A percentile compares a stretch with the other conserved stretches of the same genome.
These are phyloP conservation scores for Anhinga anhinga DNA, from an alignment of 2,113 vertebrate genomes.

Conservation along the genomic window DNA sequence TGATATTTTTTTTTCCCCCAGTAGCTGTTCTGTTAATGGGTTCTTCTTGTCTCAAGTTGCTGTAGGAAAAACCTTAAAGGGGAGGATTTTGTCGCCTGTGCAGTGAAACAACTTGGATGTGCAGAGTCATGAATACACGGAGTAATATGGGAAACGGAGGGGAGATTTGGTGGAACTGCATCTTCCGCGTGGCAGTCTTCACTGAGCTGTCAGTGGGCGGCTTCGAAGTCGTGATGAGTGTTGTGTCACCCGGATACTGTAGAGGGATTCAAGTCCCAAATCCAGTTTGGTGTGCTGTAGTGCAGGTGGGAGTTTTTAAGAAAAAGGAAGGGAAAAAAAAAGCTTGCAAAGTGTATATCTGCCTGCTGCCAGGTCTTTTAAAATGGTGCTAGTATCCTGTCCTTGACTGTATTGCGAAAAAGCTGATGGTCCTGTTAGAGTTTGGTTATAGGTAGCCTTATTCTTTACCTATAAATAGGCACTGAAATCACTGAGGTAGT, in stretches of 20 bases:
- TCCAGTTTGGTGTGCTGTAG: not conserved
- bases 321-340: not conserved
- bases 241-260: not conserved
- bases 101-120: not conserved
- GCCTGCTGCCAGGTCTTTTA: not conserved
- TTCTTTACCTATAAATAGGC: slow-evolving; percentile 2
- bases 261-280: not conserved
- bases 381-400: not conserved
- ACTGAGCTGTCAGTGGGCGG: fast-evolving
- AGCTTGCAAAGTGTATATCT: not conserved
- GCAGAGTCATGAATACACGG: not conserved
- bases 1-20: not conserved
- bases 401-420: not conserved
- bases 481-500: not conserved
- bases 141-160: fast-evolving
- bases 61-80: not conserved
- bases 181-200: fast-evolving
- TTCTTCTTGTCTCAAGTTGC: not conserved
- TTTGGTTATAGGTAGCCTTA: not conserved
- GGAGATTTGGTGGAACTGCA: not conserved
- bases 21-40: not conserved
- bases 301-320: not conserved
- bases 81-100: not conserved
- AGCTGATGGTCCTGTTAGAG: not conserved
- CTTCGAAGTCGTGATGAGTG: fast-evolving